Evolutionary conservation across 1,140 invertebrate species (phyloP).

Genomic region (Zaprionus davidi): DNA sequence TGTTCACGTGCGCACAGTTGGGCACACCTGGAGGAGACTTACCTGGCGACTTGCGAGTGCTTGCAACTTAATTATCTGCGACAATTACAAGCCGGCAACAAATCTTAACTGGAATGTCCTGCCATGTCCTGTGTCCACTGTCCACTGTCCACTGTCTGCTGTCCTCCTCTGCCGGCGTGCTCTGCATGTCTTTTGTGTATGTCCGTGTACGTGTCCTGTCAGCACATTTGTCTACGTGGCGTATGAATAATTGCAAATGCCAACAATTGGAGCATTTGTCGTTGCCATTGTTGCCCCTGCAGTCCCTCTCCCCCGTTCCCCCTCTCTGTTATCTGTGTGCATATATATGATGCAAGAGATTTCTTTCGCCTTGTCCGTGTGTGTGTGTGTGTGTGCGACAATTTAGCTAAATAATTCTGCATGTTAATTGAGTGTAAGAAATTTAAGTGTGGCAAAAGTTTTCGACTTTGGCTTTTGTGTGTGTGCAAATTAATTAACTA

Average conservation of each 20-base stretch:
- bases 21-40: conserved; percentile 24
- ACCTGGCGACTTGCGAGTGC: conserved; percentile 50
- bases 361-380: conserved; percentile 32
- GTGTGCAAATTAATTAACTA: conserved; percentile 79
- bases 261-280: conserved; percentile 77
- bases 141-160: not conserved
- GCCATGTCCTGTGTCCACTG: conserved; percentile 21
- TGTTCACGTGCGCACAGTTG: conserved; percentile 21
- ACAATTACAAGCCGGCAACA: conserved; percentile 75
- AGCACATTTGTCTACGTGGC: conserved; percentile 81
- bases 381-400: conserved; percentile 40
- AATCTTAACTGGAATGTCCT: conserved; percentile 77
- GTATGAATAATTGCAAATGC: conserved; percentile 81
- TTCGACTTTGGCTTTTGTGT: conserved; percentile 45
- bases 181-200: conserved; percentile 12
- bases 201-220: conserved; percentile 56
- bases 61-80: conserved; percentile 77
- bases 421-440: conserved; percentile 82
- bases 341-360: conserved; percentile 31
- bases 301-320: not conserved
- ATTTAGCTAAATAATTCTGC: conserved; percentile 79
- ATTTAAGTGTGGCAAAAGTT: conserved; percentile 62
- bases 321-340: conserved; percentile 30
- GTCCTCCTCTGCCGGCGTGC: too few relatives aligned
- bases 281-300: conserved; percentile 38